Conservation (phyloP, 2,888 invertebrate species). For the Caenorhabditis wallacei region DNA sequence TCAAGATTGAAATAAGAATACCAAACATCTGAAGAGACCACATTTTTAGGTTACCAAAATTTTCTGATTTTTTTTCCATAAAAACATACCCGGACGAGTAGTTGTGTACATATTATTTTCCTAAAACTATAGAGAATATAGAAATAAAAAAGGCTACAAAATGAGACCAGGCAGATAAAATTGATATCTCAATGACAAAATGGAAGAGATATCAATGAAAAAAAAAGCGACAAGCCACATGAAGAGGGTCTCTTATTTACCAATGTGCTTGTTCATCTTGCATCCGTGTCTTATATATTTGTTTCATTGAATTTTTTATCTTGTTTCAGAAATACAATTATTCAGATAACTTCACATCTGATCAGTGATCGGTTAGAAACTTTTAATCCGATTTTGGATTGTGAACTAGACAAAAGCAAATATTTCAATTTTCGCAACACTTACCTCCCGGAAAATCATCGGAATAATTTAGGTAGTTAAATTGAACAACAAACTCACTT, state of each 20-base stretch:
- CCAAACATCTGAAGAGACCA: not conserved
- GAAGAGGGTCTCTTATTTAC: conserved; percentile 54
- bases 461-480: conserved; percentile 30
- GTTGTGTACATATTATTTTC: conserved; percentile 41
- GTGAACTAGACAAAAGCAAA: conserved; percentile 31
- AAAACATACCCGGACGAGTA: conserved; percentile 37
- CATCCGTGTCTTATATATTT: conserved; percentile 17
- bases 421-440: conserved; percentile 13
- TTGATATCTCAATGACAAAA: conserved; percentile 27
- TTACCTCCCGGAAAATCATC: conserved; percentile 26
- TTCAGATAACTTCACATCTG: not conserved
- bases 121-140: conserved; percentile 33
- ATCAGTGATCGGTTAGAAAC: conserved; percentile 22
- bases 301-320: conserved; percentile 23
- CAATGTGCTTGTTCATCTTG: conserved; percentile 62
- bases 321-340: not conserved
- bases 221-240: conserved; percentile 50
- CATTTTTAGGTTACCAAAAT: not conserved
- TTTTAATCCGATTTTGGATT: conserved; percentile 10
- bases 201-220: conserved; percentile 54
- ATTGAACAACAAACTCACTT: conserved; percentile 63
- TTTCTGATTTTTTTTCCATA: not conserved
- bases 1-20: conserved; percentile 24
- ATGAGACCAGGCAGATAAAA: conserved; percentile 27
- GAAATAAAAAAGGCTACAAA: conserved; percentile 6